A percentile compares a stretch with the other conserved stretches of the same genome.
phyloP scores from a whole-genome alignment of 2,888 invertebrate species.

The Drosophila demipolita region DNA sequence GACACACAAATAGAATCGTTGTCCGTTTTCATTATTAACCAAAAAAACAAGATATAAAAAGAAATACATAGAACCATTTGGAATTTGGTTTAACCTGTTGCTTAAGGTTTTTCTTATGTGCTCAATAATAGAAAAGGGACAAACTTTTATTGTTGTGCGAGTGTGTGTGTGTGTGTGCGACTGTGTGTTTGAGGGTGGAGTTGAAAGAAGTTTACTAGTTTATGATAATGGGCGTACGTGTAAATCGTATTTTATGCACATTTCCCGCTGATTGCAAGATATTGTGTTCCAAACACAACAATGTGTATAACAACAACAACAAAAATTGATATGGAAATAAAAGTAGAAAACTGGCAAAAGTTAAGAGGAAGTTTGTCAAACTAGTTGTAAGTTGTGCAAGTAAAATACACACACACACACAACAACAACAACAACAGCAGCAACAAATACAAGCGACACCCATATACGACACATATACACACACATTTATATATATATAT shows the following conservation, averaged over 20 bases:
- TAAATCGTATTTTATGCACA: constrained; percentile 81
- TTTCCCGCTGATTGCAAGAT: constrained; percentile 75
- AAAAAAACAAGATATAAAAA: constrained; percentile 30
- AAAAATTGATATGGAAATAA: constrained; percentile 23
- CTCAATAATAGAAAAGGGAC: constrained; percentile 2
- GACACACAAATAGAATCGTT: constrained; percentile 6
- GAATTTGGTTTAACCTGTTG: constrained; percentile 67
- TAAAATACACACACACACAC: constrained; percentile 26
- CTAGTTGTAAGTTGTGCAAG: constrained; percentile 27
- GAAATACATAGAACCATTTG: constrained; percentile 23
- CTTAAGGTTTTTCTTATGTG: constrained; percentile 55
- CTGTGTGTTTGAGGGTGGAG: constrained; percentile 11
- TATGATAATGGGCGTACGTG: constrained; percentile 80
- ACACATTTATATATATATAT: constrained; percentile 23
- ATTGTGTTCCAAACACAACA: constrained; percentile 64
- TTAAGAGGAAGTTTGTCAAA: constrained; percentile 44
- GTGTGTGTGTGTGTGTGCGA: constrained; percentile 15
- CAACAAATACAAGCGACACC: constrained; percentile 20
- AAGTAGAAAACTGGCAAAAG: constrained; percentile 40
- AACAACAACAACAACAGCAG: constrained; percentile 3
- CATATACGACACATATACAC: constrained; percentile 33
- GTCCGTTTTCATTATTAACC: constrained; percentile 48
- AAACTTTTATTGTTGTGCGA: constrained; percentile 54
- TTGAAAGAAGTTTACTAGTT: constrained; percentile 66
- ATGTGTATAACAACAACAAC: constrained; percentile 46